Evolutionary conservation across 2,888 invertebrate genomes (phyloP).

Genomic region (Cephus sareptanus): DNA sequence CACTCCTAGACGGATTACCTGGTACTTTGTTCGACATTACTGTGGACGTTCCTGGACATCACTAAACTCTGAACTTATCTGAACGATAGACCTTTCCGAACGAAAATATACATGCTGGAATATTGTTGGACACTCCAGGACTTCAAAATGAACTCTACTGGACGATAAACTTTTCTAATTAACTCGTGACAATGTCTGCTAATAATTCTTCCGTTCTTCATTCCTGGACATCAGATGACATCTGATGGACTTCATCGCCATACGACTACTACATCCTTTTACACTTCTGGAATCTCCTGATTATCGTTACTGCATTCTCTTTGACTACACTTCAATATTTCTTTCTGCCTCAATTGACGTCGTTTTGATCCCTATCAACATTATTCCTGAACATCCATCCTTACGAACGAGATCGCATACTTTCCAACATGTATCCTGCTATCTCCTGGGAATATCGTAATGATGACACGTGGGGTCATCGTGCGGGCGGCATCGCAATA

Average conservation of each 20-base stretch:
- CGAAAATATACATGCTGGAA: not conserved
- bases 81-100: not conserved
- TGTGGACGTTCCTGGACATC: not conserved
- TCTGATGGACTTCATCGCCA: not conserved
- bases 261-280: not conserved
- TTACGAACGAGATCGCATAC: not conserved
- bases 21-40: not conserved
- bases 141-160: not conserved
- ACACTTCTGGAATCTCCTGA: not conserved
- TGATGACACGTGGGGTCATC: not conserved
- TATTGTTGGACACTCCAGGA: not conserved
- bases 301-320: not conserved
- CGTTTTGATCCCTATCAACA: not conserved
- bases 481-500: not conserved
- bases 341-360: not conserved
- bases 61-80: not conserved
- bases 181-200: not conserved
- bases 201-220: not conserved
- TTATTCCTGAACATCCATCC: not conserved
- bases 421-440: not conserved
- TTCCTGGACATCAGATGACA: not conserved
- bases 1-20: not conserved
- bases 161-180: not conserved
- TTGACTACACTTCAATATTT: not conserved
- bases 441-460: not conserved